These are phyloP conservation scores for Solenodon paradoxus DNA, from an alignment of 2,113 vertebrate species.

Conservation along the genomic window DNA sequence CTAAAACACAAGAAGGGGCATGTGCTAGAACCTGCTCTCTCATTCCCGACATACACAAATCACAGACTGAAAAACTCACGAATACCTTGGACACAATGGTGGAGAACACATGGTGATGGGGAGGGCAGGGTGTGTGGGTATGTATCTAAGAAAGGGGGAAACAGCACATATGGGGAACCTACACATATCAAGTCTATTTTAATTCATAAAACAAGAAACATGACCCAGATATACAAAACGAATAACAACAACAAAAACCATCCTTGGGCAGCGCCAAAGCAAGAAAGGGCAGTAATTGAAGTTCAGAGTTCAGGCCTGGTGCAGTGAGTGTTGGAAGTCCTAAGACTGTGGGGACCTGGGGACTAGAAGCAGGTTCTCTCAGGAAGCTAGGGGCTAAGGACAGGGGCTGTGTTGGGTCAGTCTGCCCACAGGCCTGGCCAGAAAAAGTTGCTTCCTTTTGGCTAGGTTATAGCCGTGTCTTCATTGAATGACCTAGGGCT, in stretches of 20 bases:
- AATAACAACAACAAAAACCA: too few relatives aligned
- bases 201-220: too few relatives aligned
- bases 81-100: not conserved
- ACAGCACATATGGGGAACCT: too few relatives aligned
- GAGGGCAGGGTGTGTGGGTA: too few relatives aligned
- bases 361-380: not conserved
- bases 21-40: not conserved
- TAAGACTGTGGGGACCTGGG: not conserved
- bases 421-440: not conserved
- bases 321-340: not conserved
- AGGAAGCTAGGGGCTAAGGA: not conserved
- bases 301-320: not conserved
- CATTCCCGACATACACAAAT: not conserved
- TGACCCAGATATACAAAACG: too few relatives aligned
- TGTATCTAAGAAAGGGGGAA: too few relatives aligned
- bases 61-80: not conserved
- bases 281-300: not conserved
- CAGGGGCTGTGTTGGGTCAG: too few relatives aligned
- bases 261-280: not conserved
- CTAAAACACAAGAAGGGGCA: not conserved
- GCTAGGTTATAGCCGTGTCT: not conserved
- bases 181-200: too few relatives aligned
- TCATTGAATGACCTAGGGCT: not conserved
- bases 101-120: too few relatives aligned
- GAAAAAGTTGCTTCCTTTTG: not conserved